Conservation (phyloP, 1,140 invertebrate species). For the Kradibia gibbosae region DNA sequence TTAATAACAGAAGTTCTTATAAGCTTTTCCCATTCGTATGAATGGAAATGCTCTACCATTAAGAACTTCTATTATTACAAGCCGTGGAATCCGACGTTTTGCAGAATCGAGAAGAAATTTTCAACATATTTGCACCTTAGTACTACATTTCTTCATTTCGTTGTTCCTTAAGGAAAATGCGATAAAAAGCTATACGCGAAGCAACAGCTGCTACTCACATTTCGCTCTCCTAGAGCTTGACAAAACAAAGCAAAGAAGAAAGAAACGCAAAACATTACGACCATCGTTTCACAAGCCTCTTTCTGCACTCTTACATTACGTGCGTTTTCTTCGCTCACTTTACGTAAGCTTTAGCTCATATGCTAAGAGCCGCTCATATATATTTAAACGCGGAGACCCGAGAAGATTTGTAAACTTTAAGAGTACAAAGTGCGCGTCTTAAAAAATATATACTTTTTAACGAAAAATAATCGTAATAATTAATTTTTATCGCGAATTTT, state of each 20-base stretch:
- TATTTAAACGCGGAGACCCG: neutral
- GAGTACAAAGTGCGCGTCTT: neutral
- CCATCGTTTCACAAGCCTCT: slow-evolving; percentile 9
- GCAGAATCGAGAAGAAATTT: slow-evolving; percentile 39
- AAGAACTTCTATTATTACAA: neutral
- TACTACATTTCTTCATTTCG: slow-evolving; percentile 9
- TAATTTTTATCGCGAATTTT: too few species aligned
- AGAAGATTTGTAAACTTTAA: neutral
- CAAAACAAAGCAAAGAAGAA: slow-evolving; percentile 25
- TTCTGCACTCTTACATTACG: slow-evolving; percentile 10
- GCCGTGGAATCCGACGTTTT: neutral
- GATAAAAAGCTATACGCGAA: slow-evolving; percentile 10
- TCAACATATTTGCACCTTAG: slow-evolving; percentile 29
- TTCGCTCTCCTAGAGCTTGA: slow-evolving; percentile 2
- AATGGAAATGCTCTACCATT: slow-evolving; percentile 9
- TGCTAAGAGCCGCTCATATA: neutral
- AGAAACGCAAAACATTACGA: neutral
- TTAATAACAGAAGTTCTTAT: neutral
- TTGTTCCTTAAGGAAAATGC: slow-evolving; percentile 15
- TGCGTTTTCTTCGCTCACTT: slow-evolving; percentile 5
- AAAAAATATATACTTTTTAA: neutral
- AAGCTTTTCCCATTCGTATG: neutral
- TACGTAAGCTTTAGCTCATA: neutral
- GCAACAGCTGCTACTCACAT: slow-evolving; percentile 17
- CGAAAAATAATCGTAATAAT: too few species aligned